Evolutionary conservation across 2,113 vertebrate species (phyloP).

Genomic region (Neolamprologus fasciatus): DNA sequence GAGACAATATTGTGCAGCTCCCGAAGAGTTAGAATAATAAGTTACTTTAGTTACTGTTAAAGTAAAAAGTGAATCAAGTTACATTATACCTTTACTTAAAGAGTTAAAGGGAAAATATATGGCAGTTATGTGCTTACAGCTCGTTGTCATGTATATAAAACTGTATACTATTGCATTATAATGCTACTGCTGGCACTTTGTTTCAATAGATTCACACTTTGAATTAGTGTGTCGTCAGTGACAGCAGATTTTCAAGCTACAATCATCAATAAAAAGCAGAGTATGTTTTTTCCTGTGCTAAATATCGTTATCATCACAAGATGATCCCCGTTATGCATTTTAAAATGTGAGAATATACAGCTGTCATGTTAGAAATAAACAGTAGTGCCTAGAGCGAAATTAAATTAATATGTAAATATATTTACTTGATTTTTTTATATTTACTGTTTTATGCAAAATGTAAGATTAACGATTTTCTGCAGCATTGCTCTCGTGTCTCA

Average conservation of each 20-base stretch:
- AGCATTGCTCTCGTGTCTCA: background rate
- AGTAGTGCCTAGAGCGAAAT: too few species aligned
- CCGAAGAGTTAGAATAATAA: background rate
- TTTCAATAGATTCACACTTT: background rate
- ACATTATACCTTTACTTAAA: background rate
- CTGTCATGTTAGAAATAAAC: background rate
- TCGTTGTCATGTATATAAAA: background rate
- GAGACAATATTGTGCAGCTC: background rate
- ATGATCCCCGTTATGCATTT: rapidly evolving
- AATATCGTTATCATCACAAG: background rate
- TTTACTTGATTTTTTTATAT: background rate
- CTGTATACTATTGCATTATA: background rate
- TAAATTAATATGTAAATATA: background rate
- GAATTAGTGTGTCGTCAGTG: background rate
- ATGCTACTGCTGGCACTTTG: background rate
- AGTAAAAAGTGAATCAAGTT: background rate
- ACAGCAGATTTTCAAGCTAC: background rate
- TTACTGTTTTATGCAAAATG: background rate
- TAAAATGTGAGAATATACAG: rapidly evolving
- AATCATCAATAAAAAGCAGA: rapidly evolving
- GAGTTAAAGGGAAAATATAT: background rate
- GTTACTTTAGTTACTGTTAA: background rate
- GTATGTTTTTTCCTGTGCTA: background rate
- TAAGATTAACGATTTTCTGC: background rate
- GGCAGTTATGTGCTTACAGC: background rate